Evolutionary conservation across 37 sponge, comb jelly and placozoan species (phyloP).

Genomic region (Agelas oroides): DNA sequence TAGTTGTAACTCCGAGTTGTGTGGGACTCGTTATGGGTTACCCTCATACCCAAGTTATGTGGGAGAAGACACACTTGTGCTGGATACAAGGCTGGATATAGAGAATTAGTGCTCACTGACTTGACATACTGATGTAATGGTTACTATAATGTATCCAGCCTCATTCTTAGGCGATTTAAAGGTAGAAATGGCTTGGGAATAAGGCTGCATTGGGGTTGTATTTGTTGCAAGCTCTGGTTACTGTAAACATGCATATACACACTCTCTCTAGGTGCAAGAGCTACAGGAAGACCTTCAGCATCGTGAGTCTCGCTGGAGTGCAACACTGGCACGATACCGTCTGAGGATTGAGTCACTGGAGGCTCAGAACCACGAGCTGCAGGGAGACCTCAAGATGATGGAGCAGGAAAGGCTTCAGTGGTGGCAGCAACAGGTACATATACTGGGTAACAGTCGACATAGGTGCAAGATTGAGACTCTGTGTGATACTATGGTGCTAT

Average conservation of each 20-base stretch:
- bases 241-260: too few relatives aligned
- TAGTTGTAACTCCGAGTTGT: too few relatives aligned
- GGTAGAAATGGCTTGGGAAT: too few relatives aligned
- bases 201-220: too few relatives aligned
- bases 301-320: constrained; percentile 82
- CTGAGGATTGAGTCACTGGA: constrained; percentile 65
- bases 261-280: constrained; percentile 32
- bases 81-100: too few relatives aligned
- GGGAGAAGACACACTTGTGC: too few relatives aligned
- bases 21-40: neutral
- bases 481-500: neutral
- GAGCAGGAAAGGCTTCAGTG: constrained; percentile 75
- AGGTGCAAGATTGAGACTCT: neutral
- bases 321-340: constrained; percentile 61
- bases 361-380: constrained; percentile 80
- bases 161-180: too few relatives aligned
- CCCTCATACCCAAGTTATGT: too few relatives aligned
- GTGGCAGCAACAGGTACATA: constrained; percentile 74
- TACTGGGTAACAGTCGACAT: neutral
- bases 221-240: too few relatives aligned
- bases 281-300: constrained; percentile 50
- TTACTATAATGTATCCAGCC: too few relatives aligned
- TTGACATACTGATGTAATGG: too few relatives aligned
- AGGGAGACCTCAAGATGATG: constrained; percentile 77
- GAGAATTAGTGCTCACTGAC: too few relatives aligned